phyloP scores from a whole-genome alignment of 2,113 vertebrate species.

The Aegotheles bennettii region DNA sequence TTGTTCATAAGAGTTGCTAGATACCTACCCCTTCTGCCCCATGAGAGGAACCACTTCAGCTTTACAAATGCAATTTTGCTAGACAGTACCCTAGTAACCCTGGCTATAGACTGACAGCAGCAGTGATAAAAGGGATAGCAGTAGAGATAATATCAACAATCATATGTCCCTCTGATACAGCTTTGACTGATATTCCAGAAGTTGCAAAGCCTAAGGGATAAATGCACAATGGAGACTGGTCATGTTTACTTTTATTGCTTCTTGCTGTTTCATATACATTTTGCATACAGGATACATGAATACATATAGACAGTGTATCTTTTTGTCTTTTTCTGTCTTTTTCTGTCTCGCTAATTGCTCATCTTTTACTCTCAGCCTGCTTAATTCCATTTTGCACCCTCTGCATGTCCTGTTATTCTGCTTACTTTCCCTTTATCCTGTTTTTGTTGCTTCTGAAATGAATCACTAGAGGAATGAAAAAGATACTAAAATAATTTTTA shows the following conservation, averaged over 20 bases:
- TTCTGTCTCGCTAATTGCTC: not conserved
- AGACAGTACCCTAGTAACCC: not conserved
- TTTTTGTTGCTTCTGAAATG: not conserved
- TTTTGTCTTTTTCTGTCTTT: not conserved
- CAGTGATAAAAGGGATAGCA: not conserved
- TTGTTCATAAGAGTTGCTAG: not conserved
- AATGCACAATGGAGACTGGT: not conserved
- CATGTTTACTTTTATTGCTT: not conserved
- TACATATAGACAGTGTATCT: not conserved
- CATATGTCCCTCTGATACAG: not conserved
- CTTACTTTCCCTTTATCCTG: not conserved
- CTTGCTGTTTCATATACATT: not conserved
- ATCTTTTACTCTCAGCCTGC: not conserved
- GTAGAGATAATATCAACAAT: not conserved
- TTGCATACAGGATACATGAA: not conserved
- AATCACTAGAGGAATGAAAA: not conserved
- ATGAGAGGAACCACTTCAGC: not conserved
- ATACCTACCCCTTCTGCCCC: not conserved
- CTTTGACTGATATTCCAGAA: conserved; percentile 4
- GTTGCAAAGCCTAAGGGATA: not conserved
- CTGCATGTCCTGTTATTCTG: not conserved
- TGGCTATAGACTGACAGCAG: not conserved
- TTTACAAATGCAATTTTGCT: conserved; percentile 4
- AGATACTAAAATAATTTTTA: not conserved
- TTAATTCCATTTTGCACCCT: not conserved